Evolutionary conservation across 2,797 vertebrate genomes (phyloP).

Genomic region (Liasis olivaceus): DNA sequence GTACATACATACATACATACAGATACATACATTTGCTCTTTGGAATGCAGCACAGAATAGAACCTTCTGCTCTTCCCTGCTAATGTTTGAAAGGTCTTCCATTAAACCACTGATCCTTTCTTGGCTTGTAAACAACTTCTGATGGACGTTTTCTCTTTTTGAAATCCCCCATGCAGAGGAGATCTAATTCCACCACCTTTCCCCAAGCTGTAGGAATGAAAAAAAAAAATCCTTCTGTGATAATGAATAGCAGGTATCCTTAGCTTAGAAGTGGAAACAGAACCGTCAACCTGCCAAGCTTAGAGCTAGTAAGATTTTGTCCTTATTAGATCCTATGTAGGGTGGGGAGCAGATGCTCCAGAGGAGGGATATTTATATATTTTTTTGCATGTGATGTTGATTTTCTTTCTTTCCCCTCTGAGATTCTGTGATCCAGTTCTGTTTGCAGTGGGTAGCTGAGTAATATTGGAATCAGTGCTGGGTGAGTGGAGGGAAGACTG

Average conservation of each 20-base stretch:
- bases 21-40: neutral
- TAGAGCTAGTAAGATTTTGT: neutral
- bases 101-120: neutral
- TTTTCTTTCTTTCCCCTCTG: neutral
- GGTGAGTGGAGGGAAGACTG: neutral
- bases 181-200: neutral
- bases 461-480: neutral
- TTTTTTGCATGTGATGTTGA: no score
- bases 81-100: neutral
- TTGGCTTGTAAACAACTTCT: neutral
- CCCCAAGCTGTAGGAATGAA: neutral
- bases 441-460: neutral
- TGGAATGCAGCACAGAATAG: neutral
- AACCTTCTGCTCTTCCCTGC: neutral
- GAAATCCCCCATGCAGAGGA: neutral
- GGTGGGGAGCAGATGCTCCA: neutral
- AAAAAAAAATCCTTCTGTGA: neutral
- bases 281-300: neutral
- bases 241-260: conserved; percentile 8
- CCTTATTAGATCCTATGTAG: neutral
- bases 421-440: neutral
- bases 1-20: no score
- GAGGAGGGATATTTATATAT: neutral
- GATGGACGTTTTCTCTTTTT: neutral
- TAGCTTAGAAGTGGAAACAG: neutral